These are phyloP conservation scores for Gadus chalcogrammus DNA, from an alignment of 2,113 vertebrate species.

Conservation along the genomic window DNA sequence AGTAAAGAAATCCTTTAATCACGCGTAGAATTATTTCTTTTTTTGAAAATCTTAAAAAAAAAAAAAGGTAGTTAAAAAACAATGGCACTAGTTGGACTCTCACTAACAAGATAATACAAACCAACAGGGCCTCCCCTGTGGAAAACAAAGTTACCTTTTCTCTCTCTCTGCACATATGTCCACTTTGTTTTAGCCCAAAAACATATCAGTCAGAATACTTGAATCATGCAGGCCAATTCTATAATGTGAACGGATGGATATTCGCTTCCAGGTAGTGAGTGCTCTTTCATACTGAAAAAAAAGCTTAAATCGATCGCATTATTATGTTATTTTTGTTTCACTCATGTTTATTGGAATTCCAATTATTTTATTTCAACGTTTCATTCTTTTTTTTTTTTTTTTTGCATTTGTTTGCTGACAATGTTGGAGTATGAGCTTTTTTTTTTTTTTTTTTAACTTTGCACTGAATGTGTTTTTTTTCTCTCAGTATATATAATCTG, in stretches of 20 bases:
- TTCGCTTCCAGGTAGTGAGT: conserved; percentile 98
- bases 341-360: conserved; percentile 86
- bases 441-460: conserved; percentile 89
- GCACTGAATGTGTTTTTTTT: conserved; percentile 89
- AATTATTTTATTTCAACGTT: conserved; percentile 64
- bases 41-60: conserved; percentile 17
- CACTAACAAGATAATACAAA: conserved; percentile 80
- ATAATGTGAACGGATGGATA: conserved; percentile 99
- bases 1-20: conserved; percentile 68
- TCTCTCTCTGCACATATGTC: conserved; percentile 95
- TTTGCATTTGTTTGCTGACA: conserved; percentile 82
- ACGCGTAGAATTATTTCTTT: conserved; percentile 41
- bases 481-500: conserved; percentile 84
- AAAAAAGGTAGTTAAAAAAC: conserved; percentile 56
- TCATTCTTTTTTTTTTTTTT: conserved; percentile 53
- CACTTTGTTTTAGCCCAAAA: conserved; percentile 98
- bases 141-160: conserved; percentile 90
- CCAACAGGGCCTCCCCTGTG: conserved; percentile 84
- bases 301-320: conserved; percentile 87
- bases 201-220: conserved; percentile 99
- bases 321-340: conserved; percentile 71
- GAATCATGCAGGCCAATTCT: conserved; percentile 99
- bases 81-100: conserved; percentile 91
- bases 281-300: conserved; percentile 83
- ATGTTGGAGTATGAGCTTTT: conserved; percentile 92